Evolutionary conservation across 1,140 invertebrate species (phyloP), one percentile per base, ranked within the genome.

Genomic region (Anoplolepis gracilipes): DNA sequence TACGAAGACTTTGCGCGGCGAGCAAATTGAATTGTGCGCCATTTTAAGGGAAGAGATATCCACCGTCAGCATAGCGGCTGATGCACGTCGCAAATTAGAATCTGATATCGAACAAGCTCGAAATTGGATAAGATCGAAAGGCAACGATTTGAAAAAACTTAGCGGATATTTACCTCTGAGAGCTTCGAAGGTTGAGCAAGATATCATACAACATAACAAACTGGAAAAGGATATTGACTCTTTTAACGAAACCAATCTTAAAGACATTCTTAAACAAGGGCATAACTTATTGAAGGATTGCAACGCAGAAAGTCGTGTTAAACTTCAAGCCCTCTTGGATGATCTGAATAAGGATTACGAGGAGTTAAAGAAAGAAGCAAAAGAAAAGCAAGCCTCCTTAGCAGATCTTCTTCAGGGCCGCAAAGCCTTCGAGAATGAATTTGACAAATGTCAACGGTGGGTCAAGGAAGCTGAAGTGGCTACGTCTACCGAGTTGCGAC

Each of bases 381-480:
- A 97, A 75, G 96, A 98, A 86, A 97, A 98, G 88, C 96, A 97
- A 85, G 96, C 96, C 28, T 96, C 96, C 6, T 92, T 98, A 6
- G 96, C 95, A 36, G 97, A 98, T 94, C 94, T 98, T 13, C 93
- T 98, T 13, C 96, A 97, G 93, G 96, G 96, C 25, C 96, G 98
- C 88, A 97, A 96, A 92, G 95, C 97, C 22, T 98, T 99, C 91
- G 98, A 99, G 94, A 96, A 96, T 73, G 97, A 98, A 84, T 95
- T 98, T 61, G 97, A 98, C 78, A 97, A 97, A 88, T 97, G 97
- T 92, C 96, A 97, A 86, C 96, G 97, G 86, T 98, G 98, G 98
- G 95, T 98, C 25, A 97, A 98, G 72, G 97, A 98, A 95, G 97
- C 97, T 64, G 98, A 98, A 95, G 97, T 98, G 8, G 97, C 97